Percentiles rank a stretch among this genome's conserved stretches.
Conservation (phyloP, 2,888 invertebrate species). For the Ectropis crepuscularia region DNA sequence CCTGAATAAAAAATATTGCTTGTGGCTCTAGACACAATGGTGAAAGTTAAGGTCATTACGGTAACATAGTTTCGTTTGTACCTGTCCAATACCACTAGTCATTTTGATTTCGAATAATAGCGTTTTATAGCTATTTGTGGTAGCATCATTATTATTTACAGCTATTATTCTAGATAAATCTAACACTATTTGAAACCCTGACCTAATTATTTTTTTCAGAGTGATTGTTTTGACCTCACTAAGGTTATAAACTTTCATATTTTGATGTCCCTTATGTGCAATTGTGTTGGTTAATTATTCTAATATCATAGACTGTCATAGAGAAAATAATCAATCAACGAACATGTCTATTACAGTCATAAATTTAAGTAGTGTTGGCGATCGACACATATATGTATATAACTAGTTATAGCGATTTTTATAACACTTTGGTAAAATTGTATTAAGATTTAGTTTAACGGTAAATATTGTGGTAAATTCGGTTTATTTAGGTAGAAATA, state of each 20-base stretch:
- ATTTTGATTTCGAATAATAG: not conserved
- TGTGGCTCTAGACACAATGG: not conserved
- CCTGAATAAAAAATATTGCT: too few species aligned
- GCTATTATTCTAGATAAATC: constrained; percentile 1
- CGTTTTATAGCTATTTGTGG: constrained; percentile 1
- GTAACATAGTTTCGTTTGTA: constrained; percentile 5
- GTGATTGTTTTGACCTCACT: not conserved
- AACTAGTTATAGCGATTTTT: too few species aligned
- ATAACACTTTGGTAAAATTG: too few species aligned
- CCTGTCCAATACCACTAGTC: not conserved
- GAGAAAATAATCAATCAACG: not conserved
- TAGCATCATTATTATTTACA: constrained; percentile 1
- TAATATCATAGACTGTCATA: not conserved
- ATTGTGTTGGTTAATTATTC: not conserved
- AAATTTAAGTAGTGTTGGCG: too few species aligned
- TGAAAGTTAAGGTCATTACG: constrained; percentile 5
- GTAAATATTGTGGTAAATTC: too few species aligned
- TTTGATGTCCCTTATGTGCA: not conserved
- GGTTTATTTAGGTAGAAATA: too few species aligned
- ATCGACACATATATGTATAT: too few species aligned
- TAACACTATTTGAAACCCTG: not conserved
- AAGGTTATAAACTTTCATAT: not conserved
- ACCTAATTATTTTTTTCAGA: not conserved
- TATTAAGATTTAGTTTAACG: too few species aligned
- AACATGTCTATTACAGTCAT: too few species aligned